Evolutionary conservation across 2,113 vertebrate species (phyloP).

Genomic region (Gadus macrocephalus): DNA sequence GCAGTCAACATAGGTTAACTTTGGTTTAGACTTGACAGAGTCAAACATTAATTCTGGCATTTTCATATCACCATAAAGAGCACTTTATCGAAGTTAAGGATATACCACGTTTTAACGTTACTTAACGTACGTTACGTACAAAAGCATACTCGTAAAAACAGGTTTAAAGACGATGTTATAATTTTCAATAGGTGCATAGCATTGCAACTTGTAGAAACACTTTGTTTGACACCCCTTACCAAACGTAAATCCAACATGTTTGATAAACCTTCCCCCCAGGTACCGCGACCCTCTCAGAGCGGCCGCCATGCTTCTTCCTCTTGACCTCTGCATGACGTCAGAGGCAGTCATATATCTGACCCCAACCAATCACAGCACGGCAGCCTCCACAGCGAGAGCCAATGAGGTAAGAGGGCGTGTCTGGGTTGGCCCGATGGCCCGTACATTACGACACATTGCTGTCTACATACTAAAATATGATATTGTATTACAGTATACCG

Average conservation of each 20-base stretch:
- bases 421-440: not conserved
- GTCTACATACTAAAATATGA: too few species aligned
- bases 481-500: too few species aligned
- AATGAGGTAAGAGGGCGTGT: conserved; percentile 1
- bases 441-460: not conserved
- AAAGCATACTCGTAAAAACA: too few species aligned
- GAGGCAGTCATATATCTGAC: conserved; percentile 12
- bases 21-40: too few species aligned
- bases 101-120: too few species aligned
- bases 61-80: too few species aligned
- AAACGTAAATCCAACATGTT: conserved; percentile 60
- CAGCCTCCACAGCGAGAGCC: conserved; percentile 15
- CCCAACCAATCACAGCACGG: conserved; percentile 46
- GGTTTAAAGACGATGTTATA: too few species aligned
- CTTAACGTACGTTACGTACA: too few species aligned
- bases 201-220: not conserved
- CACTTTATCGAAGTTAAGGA: too few species aligned
- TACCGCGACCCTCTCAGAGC: conserved; percentile 65
- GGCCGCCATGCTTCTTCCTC: conserved; percentile 75
- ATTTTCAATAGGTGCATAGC: too few species aligned
- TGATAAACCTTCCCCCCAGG: conserved; percentile 57
- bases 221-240: conserved; percentile 59
- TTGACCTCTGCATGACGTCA: conserved; percentile 51
- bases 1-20: too few species aligned
- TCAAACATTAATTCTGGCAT: too few species aligned